Evolutionary conservation across 2,888 invertebrate genomes (phyloP), one percentile per base, ranked within the genome.

Genomic region (Junonia oenone): DNA sequence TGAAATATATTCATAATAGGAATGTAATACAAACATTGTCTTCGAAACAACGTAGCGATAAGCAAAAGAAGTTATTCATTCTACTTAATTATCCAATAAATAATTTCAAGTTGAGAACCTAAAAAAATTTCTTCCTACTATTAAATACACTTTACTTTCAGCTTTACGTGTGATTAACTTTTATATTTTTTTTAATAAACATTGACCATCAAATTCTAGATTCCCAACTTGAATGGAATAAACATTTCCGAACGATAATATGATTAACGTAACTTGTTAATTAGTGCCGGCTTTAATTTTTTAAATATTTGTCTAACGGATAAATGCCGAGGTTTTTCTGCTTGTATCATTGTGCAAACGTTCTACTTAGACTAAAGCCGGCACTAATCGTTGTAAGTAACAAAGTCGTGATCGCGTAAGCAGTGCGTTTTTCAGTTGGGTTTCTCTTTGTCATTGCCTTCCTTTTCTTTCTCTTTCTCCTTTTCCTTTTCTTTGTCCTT

Each of bases 401-500:
- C 64, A 64, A 70, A 61, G 59, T 70, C 70, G 59, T 66, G 64
- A 64, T 63, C 60, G 70, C 65, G 62, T 63, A 69, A 73, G 72
- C 72, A 65, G 68, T 72, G 73, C 70, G 67, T 65, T 66, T 68
- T 78, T 83, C 72, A 86, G 72, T 78, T 81, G 58, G 83, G 75
- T 70, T 88, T 89, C 50, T 86, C 85, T 67, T 85, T 87, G 58
- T 89, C 87, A 59, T 74, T 71, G 64, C 73, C 75, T 46, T 73
- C 72, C 43, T 72, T 73, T 35, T 87, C 85, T 55, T 84, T 81
- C 38, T 81, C 82, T 51, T 80, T 85, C 47, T 91, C 90, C 65
- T 88, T 87, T 51, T 91, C 91, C 65, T 88, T 87, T 51, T 91
- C 91, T 55, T 91, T 89, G 52, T 93, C 91, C 57, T 92, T 91